These are phyloP conservation scores for Zaprionus ghesquierei DNA, from an alignment of 1,140 invertebrate species.

Conservation along the genomic window DNA sequence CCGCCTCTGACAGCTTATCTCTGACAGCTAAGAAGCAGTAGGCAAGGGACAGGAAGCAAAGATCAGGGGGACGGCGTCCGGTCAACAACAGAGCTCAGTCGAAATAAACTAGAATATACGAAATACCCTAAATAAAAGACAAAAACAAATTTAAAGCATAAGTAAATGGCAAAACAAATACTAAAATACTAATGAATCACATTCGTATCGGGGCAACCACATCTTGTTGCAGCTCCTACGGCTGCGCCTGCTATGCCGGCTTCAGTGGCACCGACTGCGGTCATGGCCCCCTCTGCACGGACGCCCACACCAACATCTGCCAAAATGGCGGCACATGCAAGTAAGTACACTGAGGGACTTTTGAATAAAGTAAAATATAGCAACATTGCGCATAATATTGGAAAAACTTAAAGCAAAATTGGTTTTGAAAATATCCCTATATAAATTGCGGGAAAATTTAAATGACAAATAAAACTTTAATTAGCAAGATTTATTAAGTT, in stretches of 20 bases:
- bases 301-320: conserved; percentile 86
- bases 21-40: too few species aligned
- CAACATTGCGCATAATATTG: too few species aligned
- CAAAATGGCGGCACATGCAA: conserved; percentile 90
- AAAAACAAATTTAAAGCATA: background rate
- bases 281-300: conserved; percentile 88
- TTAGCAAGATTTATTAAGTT: too few species aligned
- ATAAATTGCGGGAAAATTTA: too few species aligned
- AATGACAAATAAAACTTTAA: too few species aligned
- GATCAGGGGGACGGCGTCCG: background rate
- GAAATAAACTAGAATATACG: conserved; percentile 1
- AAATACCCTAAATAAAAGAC: background rate
- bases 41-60: background rate
- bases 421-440: too few species aligned
- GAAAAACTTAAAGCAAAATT: too few species aligned
- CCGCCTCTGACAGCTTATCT: conserved; percentile 42
- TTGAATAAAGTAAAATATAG: too few species aligned
- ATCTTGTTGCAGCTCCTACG: conserved; percentile 85
- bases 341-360: conserved; percentile 84
- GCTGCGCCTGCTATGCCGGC: conserved; percentile 89
- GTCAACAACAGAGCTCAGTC: background rate
- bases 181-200: conserved; percentile 47
- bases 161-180: conserved; percentile 27
- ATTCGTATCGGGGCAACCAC: conserved; percentile 62
- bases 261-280: conserved; percentile 89